Conservation (phyloP, 2,797 vertebrate genomes). For the Capromys pilorides region DNA sequence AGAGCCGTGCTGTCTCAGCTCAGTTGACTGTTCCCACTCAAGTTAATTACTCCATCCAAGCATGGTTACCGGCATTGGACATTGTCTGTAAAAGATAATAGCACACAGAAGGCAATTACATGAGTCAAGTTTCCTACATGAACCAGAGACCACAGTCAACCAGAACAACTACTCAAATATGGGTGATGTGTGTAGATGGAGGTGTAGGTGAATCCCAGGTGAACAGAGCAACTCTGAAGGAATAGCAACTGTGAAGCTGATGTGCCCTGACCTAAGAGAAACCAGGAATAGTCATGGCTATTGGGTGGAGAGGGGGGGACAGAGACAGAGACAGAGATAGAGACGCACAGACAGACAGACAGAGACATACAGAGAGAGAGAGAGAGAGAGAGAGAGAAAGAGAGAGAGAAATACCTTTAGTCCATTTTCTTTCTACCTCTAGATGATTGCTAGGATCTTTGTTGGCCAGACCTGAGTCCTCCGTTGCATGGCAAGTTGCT, state of each 20-base stretch:
- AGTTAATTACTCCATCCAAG: not conserved
- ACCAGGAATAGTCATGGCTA: not conserved
- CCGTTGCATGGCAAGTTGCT: not conserved
- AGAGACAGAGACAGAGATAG: not conserved
- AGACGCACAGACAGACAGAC: too few species aligned
- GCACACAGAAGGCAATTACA: conserved; percentile 14
- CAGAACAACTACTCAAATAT: not conserved
- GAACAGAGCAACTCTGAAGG: rapidly evolving
- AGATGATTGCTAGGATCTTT: not conserved
- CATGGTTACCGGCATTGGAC: not conserved
- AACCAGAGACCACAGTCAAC: conserved; percentile 46
- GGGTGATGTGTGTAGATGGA: not conserved
- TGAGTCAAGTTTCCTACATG: conserved; percentile 36
- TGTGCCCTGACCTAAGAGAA: too few species aligned
- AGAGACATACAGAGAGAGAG: not conserved
- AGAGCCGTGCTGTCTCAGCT: not conserved
- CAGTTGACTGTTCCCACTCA: not conserved
- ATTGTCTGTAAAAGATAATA: conserved; percentile 30
- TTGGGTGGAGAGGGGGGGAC: too few species aligned
- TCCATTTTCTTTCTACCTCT: not conserved
- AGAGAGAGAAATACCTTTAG: not conserved
- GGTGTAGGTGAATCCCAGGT: not conserved
- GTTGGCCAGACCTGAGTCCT: not conserved
- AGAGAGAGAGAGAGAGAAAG: not conserved
- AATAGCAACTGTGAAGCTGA: not conserved